These are phyloP conservation scores for Seriola dumerili DNA, from an alignment of 2,113 vertebrate genomes.

Conservation along the genomic window DNA sequence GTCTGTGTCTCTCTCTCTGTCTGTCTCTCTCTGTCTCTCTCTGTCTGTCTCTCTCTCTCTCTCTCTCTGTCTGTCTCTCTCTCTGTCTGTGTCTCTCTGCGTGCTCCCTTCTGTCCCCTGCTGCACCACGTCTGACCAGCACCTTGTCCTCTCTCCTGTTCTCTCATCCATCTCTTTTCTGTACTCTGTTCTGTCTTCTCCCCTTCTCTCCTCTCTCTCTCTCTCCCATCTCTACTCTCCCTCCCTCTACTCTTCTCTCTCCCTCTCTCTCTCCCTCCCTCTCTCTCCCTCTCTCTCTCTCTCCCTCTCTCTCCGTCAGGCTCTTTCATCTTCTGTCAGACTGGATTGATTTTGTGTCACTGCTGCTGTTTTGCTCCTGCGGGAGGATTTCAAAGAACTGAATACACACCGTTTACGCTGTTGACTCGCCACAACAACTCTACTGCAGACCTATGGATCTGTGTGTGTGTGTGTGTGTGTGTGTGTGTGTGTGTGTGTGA, in stretches of 20 bases:
- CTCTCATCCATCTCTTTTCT: too few relatives aligned
- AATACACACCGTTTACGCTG: conserved; percentile 41
- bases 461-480: conserved; percentile 23
- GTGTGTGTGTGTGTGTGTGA: neutral
- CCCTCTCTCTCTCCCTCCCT: too few relatives aligned
- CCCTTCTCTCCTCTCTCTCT: neutral
- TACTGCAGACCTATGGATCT: conserved; percentile 35
- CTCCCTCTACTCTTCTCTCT: conserved; percentile 17
- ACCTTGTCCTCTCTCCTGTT: too few relatives aligned
- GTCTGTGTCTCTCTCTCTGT: neutral
- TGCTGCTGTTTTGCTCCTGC: conserved; percentile 43
- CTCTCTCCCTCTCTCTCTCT: conserved; percentile 9
- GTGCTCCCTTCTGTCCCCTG: too few relatives aligned
- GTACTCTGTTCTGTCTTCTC: too few relatives aligned
- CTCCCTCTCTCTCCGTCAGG: conserved; percentile 12
- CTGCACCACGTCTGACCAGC: too few relatives aligned
- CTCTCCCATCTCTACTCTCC: neutral
- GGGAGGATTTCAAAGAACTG: conserved; percentile 47
- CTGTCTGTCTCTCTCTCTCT: too few relatives aligned
- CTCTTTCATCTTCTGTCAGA: conserved; percentile 17
- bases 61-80: conserved; percentile 4
- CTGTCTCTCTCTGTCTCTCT: conserved; percentile 3
- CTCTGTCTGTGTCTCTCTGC: conserved; percentile 4
- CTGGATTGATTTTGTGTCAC: conserved; percentile 54
- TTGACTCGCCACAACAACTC: conserved; percentile 33